Base-by-base conservation (phyloP, 2,113 vertebrate species). In the Setophaga coronata region DNA sequence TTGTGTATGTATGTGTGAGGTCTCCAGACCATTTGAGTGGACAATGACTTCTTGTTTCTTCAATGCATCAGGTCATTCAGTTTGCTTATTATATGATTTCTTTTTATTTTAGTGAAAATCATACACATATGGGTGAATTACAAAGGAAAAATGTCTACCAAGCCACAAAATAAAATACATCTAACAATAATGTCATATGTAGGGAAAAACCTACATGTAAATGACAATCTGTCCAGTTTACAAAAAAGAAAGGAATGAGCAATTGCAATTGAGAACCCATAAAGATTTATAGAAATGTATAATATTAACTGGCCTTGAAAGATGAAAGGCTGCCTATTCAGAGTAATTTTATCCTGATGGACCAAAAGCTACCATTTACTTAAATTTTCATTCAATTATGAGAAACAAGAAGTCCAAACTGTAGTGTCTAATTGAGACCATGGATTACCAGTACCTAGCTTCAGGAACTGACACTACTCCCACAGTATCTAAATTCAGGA, bases 251-350 rank as follows among this genome's bases (percentile, higher is more conserved):
- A 95, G 45, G 34, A 66, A 87, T 8, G 7, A 51, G 38, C 14
- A 61, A 81, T 43, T 78, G 53, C 38, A 56, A 70, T 15, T 86
- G 54, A 61, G 20, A 93, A 47, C 42, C 54, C 56, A 76, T 67
- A 58, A 93, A 95, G 66, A 72, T 56, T 60, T 84, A 36, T 90
- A 91, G 73, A 94, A 97, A 94, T 70, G 47, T 17, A 81, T 33
- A 47, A 72, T 50, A 77, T 54, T 61, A 93, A 94, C 77, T 93
- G 86, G 34, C 61, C 18, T 82, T 95, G 64, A 91, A 94, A 92
- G 58, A 92, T 73, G 71, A 96, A 97, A 94, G 16, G 48, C 23
- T 94, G n/a, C 54, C n/a, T 64, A 53, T 47, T 76, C 20, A 45
- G 54, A 61, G 36, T 54, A 36, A 88, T 95, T 95, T 95, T 92